Evolutionary conservation across 1,140 invertebrate species (phyloP).

Genomic region (Zaprionus camerounensis): DNA sequence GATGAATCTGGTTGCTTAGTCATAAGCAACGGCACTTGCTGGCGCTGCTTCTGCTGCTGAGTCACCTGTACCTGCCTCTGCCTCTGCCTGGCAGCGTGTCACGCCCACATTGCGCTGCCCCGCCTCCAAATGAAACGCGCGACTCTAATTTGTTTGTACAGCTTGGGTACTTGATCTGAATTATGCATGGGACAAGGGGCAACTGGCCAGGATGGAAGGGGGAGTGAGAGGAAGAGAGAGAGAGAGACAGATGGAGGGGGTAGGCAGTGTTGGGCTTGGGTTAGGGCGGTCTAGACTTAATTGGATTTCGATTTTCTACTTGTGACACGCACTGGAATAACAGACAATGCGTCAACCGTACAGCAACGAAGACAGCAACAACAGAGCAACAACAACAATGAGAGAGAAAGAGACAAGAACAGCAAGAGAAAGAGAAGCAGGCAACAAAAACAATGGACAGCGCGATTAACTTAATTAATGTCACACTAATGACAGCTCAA

Average conservation of each 20-base stretch:
- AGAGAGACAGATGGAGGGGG: too few relatives aligned
- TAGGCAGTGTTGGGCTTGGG: background rate
- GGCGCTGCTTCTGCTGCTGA: slow-evolving; percentile 2
- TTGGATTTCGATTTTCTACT: slow-evolving; percentile 80
- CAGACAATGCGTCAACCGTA: background rate
- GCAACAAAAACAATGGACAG: slow-evolving; percentile 31
- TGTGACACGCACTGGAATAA: slow-evolving; percentile 58
- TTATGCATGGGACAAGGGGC: slow-evolving; percentile 31
- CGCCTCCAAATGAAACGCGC: slow-evolving; percentile 8
- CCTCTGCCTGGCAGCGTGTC: background rate
- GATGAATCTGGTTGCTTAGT: slow-evolving; percentile 54
- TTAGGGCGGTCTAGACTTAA: slow-evolving; percentile 26
- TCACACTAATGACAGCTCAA: slow-evolving; percentile 81
- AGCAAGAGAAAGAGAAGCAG: background rate
- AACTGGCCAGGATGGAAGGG: background rate
- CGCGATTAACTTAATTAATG: slow-evolving; percentile 82
- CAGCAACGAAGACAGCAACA: background rate
- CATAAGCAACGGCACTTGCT: slow-evolving; percentile 28
- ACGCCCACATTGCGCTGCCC: slow-evolving; percentile 11
- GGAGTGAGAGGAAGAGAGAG: background rate
- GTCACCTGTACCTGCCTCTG: slow-evolving; percentile 12
- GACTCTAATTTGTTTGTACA: slow-evolving; percentile 53
- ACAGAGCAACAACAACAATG: background rate
- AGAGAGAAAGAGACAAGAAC: background rate
- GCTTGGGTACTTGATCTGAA: slow-evolving; percentile 32